Conservation (phyloP, 53 echinoderm and acorn worm genomes). For the Hippasteria phrygiana region DNA sequence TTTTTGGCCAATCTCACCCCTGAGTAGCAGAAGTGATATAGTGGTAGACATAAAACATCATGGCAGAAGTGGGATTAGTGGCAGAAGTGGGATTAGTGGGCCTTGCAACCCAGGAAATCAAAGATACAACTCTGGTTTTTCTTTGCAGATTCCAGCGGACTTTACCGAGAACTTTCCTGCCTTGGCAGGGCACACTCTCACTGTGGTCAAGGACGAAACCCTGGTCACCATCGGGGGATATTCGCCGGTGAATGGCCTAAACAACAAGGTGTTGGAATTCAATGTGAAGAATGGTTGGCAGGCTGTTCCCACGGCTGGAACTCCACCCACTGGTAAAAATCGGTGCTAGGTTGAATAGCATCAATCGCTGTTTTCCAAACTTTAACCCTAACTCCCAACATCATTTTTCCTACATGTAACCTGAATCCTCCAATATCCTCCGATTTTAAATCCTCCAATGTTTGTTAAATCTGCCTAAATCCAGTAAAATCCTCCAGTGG, state of each 20-base stretch:
- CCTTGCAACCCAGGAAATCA: background rate
- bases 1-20: no score
- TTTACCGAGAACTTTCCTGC: slow-evolving; percentile 41
- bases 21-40: no score
- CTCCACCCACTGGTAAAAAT: slow-evolving; percentile 93
- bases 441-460: no score
- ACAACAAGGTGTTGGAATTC: slow-evolving; percentile 69
- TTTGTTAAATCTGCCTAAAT: no score
- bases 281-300: slow-evolving; percentile 43
- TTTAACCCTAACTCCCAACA: no score
- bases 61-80: no score
- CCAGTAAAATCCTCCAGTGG: no score
- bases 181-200: slow-evolving; percentile 89
- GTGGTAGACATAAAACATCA: no score
- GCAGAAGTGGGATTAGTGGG: background rate
- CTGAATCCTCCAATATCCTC: no score
- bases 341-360: no score
- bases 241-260: slow-evolving; percentile 78
- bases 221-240: slow-evolving; percentile 86
- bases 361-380: no score
- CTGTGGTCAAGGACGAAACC: slow-evolving; percentile 41
- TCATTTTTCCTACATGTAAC: no score
- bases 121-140: background rate
- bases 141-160: slow-evolving; percentile 35
- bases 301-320: slow-evolving; percentile 55